phyloP scores from a whole-genome alignment of 2,888 invertebrate species.

The Clunio marinus region DNA sequence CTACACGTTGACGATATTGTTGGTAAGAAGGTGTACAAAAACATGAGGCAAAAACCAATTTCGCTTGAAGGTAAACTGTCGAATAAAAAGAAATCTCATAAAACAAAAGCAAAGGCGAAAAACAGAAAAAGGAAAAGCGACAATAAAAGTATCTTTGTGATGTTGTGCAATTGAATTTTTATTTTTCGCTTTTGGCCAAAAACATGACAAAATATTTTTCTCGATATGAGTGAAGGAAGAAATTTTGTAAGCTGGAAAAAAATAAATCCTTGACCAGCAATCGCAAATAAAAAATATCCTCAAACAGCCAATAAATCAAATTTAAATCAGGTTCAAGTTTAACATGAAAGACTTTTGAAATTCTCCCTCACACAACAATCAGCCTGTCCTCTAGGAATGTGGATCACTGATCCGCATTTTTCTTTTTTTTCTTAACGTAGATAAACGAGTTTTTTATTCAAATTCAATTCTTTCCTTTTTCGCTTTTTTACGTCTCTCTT shows the following conservation, averaged over 20 bases:
- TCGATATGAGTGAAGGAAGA: neutral
- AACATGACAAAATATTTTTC: neutral
- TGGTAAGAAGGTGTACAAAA: neutral
- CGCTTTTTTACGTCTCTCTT: neutral
- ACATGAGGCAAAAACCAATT: constrained; percentile 33
- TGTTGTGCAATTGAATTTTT: constrained; percentile 34
- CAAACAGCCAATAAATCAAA: too few relatives aligned
- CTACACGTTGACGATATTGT: too few relatives aligned
- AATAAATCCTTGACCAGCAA: too few relatives aligned
- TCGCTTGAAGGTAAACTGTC: constrained; percentile 33
- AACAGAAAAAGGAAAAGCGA: neutral
- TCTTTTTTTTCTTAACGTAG: neutral
- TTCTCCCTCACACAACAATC: too few relatives aligned
- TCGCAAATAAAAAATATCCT: neutral
- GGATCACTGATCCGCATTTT: neutral
- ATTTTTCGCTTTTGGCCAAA: constrained; percentile 17
- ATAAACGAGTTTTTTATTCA: constrained; percentile 12
- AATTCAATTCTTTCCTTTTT: neutral
- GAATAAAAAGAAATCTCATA: constrained; percentile 27
- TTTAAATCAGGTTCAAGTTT: neutral
- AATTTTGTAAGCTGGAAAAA: neutral
- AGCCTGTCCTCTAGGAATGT: neutral
- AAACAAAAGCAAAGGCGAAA: constrained; percentile 15
- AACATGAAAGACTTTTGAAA: neutral
- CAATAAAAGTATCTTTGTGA: neutral